These are phyloP conservation scores for Aculops lycopersici DNA, from an alignment of 1,140 invertebrate species.

Conservation along the genomic window DNA sequence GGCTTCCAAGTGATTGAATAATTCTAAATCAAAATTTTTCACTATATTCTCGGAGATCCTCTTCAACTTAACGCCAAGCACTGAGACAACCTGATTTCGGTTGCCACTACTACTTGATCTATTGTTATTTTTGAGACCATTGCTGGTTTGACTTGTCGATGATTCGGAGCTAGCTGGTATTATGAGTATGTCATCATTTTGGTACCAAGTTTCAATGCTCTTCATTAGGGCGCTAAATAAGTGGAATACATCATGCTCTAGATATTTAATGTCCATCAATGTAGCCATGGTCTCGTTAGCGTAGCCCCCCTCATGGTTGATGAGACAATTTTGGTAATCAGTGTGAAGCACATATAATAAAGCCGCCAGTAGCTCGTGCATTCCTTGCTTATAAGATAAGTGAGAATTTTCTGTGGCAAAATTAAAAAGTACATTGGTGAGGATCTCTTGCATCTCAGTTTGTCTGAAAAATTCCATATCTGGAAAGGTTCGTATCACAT, in stretches of 20 bases:
- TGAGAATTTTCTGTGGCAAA: conserved; percentile 34
- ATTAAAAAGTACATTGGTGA: conserved; percentile 34
- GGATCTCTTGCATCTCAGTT: conserved; percentile 27
- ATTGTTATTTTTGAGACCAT: background rate
- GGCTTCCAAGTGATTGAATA: conserved; percentile 28
- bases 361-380: conserved; percentile 46
- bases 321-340: conserved; percentile 29
- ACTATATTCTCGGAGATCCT: conserved; percentile 31
- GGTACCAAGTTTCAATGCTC: conserved; percentile 33
- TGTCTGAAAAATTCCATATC: conserved; percentile 39
- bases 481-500: conserved; percentile 44
- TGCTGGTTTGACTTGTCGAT: background rate
- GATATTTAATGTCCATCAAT: conserved; percentile 5
- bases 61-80: conserved; percentile 27
- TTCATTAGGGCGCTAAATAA: conserved; percentile 37
- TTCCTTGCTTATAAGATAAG: conserved; percentile 38
- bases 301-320: conserved; percentile 16
- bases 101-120: background rate
- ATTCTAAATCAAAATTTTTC: conserved; percentile 25
- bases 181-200: conserved; percentile 18
- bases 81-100: conserved; percentile 3
- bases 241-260: conserved; percentile 13
- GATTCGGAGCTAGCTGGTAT: background rate
- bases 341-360: conserved; percentile 34
- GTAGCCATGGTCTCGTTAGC: conserved; percentile 5